Percentiles rank a stretch among this genome's conserved stretches.
phyloP scores from a whole-genome alignment of 2,113 vertebrate genomes.

The Hypocryptadius cinnamomeus region DNA sequence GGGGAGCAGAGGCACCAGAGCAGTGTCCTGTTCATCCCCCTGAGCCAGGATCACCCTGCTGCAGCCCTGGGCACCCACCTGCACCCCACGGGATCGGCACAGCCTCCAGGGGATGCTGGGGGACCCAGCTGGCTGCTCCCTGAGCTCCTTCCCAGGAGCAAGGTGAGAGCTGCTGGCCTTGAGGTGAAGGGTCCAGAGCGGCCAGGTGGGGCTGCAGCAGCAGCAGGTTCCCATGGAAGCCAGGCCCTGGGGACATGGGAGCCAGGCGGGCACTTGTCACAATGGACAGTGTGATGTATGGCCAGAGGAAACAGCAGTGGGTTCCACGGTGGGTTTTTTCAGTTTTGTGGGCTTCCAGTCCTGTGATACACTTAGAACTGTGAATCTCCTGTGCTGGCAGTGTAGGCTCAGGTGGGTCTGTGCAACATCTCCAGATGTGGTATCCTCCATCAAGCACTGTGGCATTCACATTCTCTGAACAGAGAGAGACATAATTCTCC shows the following conservation, averaged over 20 bases:
- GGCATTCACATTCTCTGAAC: no score
- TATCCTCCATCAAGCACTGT: background rate
- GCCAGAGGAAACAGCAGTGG: background rate
- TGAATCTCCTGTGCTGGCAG: background rate
- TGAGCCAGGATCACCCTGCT: fast-evolving
- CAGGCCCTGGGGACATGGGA: fast-evolving
- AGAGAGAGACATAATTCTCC: no score
- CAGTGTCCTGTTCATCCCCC: background rate
- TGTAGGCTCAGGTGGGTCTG: background rate
- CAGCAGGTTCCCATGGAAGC: background rate
- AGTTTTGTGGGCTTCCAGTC: background rate
- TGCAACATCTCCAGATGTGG: background rate
- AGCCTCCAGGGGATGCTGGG: background rate
- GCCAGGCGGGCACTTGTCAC: background rate
- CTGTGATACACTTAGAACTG: background rate
- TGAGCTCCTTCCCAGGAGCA: background rate
- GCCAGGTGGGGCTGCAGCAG: background rate
- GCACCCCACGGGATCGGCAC: fast-evolving
- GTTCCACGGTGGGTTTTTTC: background rate
- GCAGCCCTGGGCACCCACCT: background rate
- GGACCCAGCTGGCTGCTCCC: background rate
- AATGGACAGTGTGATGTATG: fast-evolving
- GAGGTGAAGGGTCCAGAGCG: fast-evolving
- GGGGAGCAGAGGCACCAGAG: fast-evolving
- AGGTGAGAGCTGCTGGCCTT: background rate